phyloP scores from a whole-genome alignment of 2,888 invertebrate genomes.

The Miltochrista miniata region DNA sequence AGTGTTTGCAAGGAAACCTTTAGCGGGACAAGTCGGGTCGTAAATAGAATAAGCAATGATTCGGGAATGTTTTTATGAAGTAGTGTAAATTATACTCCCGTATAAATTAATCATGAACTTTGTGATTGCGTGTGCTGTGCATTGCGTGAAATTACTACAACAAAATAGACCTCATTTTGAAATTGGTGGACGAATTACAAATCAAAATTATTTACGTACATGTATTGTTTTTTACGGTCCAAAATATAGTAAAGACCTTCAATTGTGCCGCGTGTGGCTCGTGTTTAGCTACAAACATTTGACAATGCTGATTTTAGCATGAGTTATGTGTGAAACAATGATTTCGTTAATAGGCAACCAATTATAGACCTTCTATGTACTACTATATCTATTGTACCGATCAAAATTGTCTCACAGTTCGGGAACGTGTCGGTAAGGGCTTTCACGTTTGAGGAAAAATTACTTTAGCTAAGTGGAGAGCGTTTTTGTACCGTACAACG shows the following conservation, averaged over 20 bases:
- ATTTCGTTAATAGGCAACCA: conserved; percentile 20
- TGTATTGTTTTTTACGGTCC: conserved; percentile 22
- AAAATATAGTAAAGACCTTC: conserved; percentile 10
- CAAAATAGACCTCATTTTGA: conserved; percentile 1
- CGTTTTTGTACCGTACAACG: no score
- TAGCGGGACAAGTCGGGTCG: conserved; percentile 55
- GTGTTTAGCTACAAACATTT: not conserved
- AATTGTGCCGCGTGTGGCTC: not conserved
- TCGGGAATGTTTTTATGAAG: conserved; percentile 15
- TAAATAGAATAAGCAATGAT: conserved; percentile 32
- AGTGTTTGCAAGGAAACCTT: conserved; percentile 61
- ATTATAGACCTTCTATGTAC: not conserved
- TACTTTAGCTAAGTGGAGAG: no score
- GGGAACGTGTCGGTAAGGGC: no score
- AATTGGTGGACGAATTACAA: conserved; percentile 22
- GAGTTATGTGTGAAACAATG: conserved; percentile 1
- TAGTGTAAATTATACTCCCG: conserved; percentile 4
- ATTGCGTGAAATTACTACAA: not conserved
- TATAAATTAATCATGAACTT: conserved; percentile 12
- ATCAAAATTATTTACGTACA: conserved; percentile 14
- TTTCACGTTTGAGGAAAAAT: no score
- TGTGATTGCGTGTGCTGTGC: conserved; percentile 9
- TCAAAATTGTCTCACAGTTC: no score
- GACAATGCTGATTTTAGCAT: conserved; percentile 10
- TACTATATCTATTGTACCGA: no score